Conservation (phyloP, 2,888 invertebrate species). For the Nomada lathburiana region DNA sequence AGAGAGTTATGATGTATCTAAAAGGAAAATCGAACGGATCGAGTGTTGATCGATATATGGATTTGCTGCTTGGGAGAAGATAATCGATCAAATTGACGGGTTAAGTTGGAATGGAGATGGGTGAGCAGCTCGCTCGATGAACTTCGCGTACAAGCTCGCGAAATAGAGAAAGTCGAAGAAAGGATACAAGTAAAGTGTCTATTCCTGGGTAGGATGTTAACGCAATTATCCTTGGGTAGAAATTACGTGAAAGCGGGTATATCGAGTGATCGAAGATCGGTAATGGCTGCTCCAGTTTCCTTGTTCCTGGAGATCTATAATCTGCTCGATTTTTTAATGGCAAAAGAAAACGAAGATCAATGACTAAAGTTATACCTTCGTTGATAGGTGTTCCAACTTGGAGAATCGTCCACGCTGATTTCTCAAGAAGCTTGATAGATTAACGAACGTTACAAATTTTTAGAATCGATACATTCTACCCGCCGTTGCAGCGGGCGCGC, state of each 20-base stretch:
- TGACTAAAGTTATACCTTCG: no score
- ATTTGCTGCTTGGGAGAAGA: neutral
- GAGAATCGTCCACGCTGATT: neutral
- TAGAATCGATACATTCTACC: slow-evolving; percentile 42
- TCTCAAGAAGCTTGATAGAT: neutral
- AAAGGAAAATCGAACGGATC: neutral
- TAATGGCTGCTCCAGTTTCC: neutral
- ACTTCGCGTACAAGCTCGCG: neutral
- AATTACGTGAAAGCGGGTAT: slow-evolving; percentile 26
- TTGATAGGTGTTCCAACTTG: no score
- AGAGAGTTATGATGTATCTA: neutral
- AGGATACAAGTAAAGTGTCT: slow-evolving; percentile 8
- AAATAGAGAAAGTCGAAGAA: slow-evolving; percentile 26
- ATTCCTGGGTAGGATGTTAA: slow-evolving; percentile 11
- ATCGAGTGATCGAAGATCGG: neutral
- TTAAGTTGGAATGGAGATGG: neutral
- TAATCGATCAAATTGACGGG: neutral
- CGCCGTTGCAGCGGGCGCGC: slow-evolving; percentile 1
- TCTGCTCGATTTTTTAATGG: neutral
- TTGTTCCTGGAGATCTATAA: neutral
- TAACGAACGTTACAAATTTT: neutral
- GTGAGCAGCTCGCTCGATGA: no score
- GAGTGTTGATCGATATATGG: neutral
- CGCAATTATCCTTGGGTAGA: slow-evolving; percentile 3
- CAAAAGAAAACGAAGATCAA: neutral